Evolutionary conservation across 1,140 invertebrate genomes (phyloP).

Genomic region (Caerostris darwini): DNA sequence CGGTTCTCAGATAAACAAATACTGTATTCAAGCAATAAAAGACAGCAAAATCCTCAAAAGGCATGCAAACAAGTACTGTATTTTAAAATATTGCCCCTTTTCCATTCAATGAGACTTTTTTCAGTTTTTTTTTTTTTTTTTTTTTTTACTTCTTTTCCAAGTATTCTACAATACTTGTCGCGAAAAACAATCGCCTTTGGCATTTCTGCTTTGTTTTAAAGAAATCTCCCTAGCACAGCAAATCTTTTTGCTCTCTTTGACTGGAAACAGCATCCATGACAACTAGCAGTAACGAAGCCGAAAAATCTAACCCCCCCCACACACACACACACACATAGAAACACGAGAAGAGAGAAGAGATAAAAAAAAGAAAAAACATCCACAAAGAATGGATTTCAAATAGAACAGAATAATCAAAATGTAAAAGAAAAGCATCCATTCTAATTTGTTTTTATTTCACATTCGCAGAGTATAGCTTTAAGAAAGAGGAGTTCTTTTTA

Average conservation of each 20-base stretch:
- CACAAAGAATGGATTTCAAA: neutral
- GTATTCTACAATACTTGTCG: neutral
- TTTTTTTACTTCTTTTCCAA: neutral
- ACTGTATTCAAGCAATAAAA: neutral
- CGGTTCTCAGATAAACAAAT: neutral
- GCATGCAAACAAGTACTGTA: neutral
- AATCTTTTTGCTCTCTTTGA: conserved; percentile 18
- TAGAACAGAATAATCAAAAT: neutral
- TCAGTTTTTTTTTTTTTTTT: too few species aligned
- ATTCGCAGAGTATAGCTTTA: too few species aligned
- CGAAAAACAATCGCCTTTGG: conserved; percentile 36
- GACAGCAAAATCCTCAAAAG: neutral
- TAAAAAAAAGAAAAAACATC: neutral
- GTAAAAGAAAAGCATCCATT: neutral
- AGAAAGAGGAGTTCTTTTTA: too few species aligned
- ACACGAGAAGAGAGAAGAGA: neutral
- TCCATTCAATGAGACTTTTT: neutral
- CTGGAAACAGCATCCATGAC: conserved; percentile 8
- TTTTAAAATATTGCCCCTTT: neutral
- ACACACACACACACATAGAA: too few species aligned
- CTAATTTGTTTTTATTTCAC: neutral
- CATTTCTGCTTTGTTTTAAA: conserved; percentile 35
- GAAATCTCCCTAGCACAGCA: neutral
- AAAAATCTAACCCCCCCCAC: neutral
- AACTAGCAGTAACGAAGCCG: neutral